phyloP scores from a whole-genome alignment of 92 coral and sea anemone species.

The Palythoa grandis region DNA sequence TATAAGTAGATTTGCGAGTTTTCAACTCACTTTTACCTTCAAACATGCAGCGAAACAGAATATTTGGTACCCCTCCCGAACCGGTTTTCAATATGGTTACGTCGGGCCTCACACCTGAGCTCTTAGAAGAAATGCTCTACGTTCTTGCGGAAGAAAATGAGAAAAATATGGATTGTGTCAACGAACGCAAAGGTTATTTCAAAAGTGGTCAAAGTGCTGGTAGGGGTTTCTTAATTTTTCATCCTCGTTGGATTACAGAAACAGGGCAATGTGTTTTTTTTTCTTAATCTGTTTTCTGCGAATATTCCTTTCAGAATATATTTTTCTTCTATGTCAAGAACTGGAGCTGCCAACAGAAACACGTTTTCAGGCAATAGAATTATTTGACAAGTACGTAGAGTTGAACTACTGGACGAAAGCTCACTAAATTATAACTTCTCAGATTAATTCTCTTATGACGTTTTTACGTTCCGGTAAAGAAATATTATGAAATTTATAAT shows the following conservation, averaged over 20 bases:
- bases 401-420: neutral
- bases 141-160: conserved; percentile 96
- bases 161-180: conserved; percentile 86
- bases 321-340: conserved; percentile 87
- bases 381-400: conserved; percentile 86
- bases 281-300: neutral
- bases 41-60: conserved; percentile 79
- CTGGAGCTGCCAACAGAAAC: conserved; percentile 84
- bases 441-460: too few relatives aligned
- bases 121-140: conserved; percentile 92
- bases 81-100: conserved; percentile 93
- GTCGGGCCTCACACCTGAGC: conserved; percentile 86
- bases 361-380: conserved; percentile 87
- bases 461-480: too few relatives aligned
- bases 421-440: too few relatives aligned
- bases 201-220: conserved; percentile 93
- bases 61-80: conserved; percentile 99
- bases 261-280: neutral
- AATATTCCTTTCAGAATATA: conserved; percentile 70
- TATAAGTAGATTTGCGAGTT: neutral
- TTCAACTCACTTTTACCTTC: neutral
- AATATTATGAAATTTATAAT: too few relatives aligned
- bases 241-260: neutral
- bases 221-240: conserved; percentile 16
- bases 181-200: conserved; percentile 83